These are phyloP conservation scores for Drosophila koepferae DNA, from an alignment of 2,888 invertebrate genomes.

Conservation along the genomic window DNA sequence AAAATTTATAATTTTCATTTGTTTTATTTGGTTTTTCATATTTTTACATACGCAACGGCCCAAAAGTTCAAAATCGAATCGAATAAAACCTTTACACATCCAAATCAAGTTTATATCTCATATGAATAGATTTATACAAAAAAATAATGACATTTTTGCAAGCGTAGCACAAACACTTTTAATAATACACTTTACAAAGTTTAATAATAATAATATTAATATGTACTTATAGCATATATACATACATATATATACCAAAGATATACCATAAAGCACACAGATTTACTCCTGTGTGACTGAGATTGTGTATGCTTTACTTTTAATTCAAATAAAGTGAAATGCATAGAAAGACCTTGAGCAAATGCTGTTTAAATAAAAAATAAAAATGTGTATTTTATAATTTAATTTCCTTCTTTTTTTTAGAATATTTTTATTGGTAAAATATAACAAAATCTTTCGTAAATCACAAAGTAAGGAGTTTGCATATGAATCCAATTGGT, in stretches of 20 bases:
- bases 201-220: conserved; percentile 18
- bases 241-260: conserved; percentile 47
- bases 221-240: conserved; percentile 19
- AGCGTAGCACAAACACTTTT: conserved; percentile 58
- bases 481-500: background rate
- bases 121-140: conserved; percentile 31
- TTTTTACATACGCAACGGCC: conserved; percentile 48
- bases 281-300: conserved; percentile 15
- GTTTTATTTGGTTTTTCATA: conserved; percentile 19
- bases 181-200: conserved; percentile 64
- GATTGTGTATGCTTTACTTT: conserved; percentile 34
- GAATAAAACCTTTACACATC: conserved; percentile 42
- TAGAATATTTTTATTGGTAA: no score
- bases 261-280: conserved; percentile 19
- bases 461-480: background rate
- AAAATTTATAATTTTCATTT: conserved; percentile 23
- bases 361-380: background rate
- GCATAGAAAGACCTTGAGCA: conserved; percentile 1
- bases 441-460: background rate
- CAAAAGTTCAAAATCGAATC: conserved; percentile 64
- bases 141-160: conserved; percentile 21
- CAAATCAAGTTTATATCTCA: conserved; percentile 48
- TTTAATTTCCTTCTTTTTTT: no score
- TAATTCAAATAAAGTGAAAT: conserved; percentile 56
- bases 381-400: background rate